phyloP scores from a whole-genome alignment of 2,113 vertebrate genomes.

The Menura novaehollandiae region DNA sequence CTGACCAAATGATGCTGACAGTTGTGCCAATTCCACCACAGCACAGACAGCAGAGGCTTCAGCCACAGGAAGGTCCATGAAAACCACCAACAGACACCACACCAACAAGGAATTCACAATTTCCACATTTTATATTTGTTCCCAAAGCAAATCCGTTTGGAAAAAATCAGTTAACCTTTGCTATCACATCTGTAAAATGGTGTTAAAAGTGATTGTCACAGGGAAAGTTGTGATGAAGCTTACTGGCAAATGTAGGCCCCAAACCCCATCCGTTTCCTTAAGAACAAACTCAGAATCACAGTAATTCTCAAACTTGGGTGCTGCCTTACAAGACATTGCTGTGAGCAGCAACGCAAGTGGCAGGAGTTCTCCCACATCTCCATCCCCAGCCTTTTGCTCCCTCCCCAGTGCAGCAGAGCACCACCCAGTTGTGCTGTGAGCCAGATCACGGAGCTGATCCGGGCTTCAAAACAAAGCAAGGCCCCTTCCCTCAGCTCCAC shows the following conservation, averaged over 20 bases:
- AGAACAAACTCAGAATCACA: background rate
- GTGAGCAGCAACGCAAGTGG: fast-evolving
- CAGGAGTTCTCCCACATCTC: background rate
- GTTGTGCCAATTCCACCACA: background rate
- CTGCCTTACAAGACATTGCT: background rate
- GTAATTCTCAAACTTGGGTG: background rate
- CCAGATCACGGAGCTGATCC: background rate
- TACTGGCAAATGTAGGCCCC: background rate
- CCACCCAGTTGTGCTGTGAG: background rate
- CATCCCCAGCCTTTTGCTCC: background rate
- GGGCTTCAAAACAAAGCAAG: background rate
- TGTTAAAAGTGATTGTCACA: background rate
- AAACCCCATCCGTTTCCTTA: background rate
- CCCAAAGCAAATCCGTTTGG: background rate
- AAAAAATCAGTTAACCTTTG: background rate
- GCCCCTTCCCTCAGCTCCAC: background rate
- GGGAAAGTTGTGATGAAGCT: background rate
- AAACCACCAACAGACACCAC: background rate
- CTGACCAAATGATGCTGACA: background rate
- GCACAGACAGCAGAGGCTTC: background rate
- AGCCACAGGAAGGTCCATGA: background rate
- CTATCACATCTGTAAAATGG: background rate
- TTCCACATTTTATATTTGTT: background rate
- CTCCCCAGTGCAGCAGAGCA: background rate
- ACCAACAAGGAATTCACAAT: background rate